Base-by-base conservation (phyloP, 2,888 invertebrate species). In the Noctua janthina region DNA sequence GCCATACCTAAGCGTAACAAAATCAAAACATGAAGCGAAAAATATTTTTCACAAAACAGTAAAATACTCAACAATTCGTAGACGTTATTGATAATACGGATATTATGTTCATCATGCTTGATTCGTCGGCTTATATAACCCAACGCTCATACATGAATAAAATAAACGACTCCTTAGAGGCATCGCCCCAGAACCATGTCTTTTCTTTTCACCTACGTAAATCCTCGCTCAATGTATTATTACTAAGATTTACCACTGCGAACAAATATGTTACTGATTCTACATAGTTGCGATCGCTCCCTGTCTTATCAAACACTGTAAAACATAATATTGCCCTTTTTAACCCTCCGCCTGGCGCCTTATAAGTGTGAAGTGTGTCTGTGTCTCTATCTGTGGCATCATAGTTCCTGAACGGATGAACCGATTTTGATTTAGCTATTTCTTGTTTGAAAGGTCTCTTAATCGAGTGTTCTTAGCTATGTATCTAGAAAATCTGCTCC, bases 181-280 rank as follows among this genome's bases (percentile, higher is more conserved):
- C 84, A 87, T 87, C 89, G 89, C 90, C 91, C 91, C 90, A 89
- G 90, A 90, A 91, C 93, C 92, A 93, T 92, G 92, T 92, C 90
- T 92, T 94, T 93, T 93, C 93, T 93, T 92, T 92, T 88, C 92
- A 92, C 92, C 92, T 92, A 86, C 91, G 90, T 93, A 93, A 92
- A 93, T 93, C 92, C 88, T 91, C 85, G 85, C 79, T 83, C 73
- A 88, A 91, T 92, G 76, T 89, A 91, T 92, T 91, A 92, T 92
- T 85, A 93, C 79, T 86, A 85, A 88, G 88, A 90, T 91, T 92
- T 92, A 91, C 92, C 91, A 92, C 91, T 86, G 77, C 80, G 84
- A 83, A 86, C 76, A 81, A 85, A 84, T 83, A 85, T 78, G 80
- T 87, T 80, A 84, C 82, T 69, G 64, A 71, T 64, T 78, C 43